These are phyloP conservation scores for Brachystomella parvula DNA, from an alignment of 1,140 invertebrate species.

Conservation along the genomic window DNA sequence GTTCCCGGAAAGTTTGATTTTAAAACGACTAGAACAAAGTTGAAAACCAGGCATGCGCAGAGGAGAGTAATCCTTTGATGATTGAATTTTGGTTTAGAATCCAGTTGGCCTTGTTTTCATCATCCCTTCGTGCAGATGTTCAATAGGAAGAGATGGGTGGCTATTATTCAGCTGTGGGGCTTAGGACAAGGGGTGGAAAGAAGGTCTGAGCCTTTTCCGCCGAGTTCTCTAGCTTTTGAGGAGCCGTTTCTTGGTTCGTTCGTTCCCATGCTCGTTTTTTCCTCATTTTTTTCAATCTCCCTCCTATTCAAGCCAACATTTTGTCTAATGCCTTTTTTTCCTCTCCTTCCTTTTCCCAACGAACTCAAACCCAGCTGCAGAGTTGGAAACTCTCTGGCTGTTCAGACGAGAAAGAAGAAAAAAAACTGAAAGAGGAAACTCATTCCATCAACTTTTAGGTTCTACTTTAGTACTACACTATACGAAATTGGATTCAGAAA, in stretches of 20 bases:
- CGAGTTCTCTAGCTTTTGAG: not conserved
- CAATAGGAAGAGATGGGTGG: too few relatives aligned
- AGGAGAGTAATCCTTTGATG: not conserved
- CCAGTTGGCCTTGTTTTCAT: not conserved
- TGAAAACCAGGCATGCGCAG: not conserved
- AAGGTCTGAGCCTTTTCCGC: not conserved
- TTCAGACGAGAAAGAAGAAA: not conserved
- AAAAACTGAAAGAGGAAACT: slow-evolving; percentile 5
- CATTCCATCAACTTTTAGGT: slow-evolving; percentile 12
- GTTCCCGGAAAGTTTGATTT: too few relatives aligned
- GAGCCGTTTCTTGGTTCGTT: slow-evolving; percentile 1
- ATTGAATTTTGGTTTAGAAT: not conserved
- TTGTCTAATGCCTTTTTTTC: slow-evolving; percentile 1
- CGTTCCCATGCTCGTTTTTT: slow-evolving; percentile 13
- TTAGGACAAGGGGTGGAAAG: not conserved
- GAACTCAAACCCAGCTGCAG: not conserved
- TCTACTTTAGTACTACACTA: slow-evolving; percentile 8
- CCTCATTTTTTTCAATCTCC: slow-evolving; percentile 9
- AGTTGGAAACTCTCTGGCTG: not conserved
- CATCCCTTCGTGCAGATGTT: not conserved
- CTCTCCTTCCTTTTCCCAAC: not conserved
- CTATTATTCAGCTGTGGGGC: not conserved
- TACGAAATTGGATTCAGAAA: slow-evolving; percentile 6
- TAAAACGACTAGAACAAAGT: too few relatives aligned
- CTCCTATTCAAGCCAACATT: slow-evolving; percentile 11